Evolutionary conservation across 2,113 vertebrate genomes (phyloP).

Genomic region (Alectura lathami): DNA sequence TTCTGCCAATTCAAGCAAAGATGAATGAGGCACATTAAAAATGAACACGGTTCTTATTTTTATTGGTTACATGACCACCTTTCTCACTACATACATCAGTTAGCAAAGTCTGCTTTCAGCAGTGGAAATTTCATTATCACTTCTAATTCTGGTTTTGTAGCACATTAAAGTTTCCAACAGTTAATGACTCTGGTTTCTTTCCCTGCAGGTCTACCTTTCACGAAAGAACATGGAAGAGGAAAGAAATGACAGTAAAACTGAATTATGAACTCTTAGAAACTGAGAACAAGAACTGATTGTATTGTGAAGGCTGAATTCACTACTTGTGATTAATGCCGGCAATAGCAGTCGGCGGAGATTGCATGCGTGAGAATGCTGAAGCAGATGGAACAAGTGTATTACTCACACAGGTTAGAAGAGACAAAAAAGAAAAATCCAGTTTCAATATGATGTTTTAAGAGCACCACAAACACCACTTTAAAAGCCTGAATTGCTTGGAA

Average conservation of each 20-base stretch:
- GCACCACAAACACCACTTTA: background rate
- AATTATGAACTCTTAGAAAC: conserved; percentile 71
- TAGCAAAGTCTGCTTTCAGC: conserved; percentile 72
- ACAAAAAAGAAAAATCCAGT: background rate
- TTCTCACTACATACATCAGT: conserved; percentile 77
- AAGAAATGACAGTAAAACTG: conserved; percentile 74
- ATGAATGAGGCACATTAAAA: conserved; percentile 63
- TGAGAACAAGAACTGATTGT: conserved; percentile 70
- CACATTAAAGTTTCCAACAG: conserved; percentile 76
- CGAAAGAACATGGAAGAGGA: conserved; percentile 64
- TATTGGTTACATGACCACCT: conserved; percentile 59
- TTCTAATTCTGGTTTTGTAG: conserved; percentile 80
- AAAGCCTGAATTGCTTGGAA: background rate
- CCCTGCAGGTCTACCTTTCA: conserved; percentile 66
- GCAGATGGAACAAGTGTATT: background rate
- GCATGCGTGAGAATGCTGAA: background rate
- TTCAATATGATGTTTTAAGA: background rate
- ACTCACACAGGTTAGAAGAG: background rate
- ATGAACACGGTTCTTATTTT: conserved; percentile 57
- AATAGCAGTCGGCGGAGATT: conserved; percentile 27
- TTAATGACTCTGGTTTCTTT: conserved; percentile 83
- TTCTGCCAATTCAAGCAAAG: conserved; percentile 60
- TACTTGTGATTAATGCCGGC: conserved; percentile 44
- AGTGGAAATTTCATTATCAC: conserved; percentile 82
- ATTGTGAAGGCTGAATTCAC: conserved; percentile 27